Evolutionary conservation across 2,113 vertebrate species (phyloP).

Genomic region (Channa maculata): DNA sequence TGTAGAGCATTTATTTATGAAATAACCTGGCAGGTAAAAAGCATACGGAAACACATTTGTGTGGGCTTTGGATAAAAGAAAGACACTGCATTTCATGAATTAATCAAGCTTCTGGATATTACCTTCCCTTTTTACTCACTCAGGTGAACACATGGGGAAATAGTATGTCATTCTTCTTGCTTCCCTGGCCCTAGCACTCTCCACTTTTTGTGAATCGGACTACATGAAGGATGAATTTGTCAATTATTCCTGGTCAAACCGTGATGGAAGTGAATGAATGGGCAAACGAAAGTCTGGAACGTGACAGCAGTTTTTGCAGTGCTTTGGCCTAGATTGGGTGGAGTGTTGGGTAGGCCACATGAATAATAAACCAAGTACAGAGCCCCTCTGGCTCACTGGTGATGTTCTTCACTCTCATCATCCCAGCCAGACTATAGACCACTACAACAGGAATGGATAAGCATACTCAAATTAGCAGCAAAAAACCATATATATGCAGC

Average conservation of each 20-base stretch:
- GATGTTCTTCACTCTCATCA: slow-evolving; percentile 71
- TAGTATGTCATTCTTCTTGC: slow-evolving; percentile 54
- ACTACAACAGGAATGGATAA: slow-evolving; percentile 21
- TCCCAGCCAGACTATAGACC: slow-evolving; percentile 39
- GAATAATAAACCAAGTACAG: slow-evolving; percentile 78
- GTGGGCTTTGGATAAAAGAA: slow-evolving; percentile 35
- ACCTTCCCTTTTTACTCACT: slow-evolving; percentile 64
- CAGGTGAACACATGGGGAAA: slow-evolving; percentile 41
- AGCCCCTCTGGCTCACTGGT: slow-evolving; percentile 68
- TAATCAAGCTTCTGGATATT: slow-evolving; percentile 73
- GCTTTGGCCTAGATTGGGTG: slow-evolving; percentile 75
- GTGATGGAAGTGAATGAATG: slow-evolving; percentile 63
- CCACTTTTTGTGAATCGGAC: slow-evolving; percentile 58
- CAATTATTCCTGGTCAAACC: slow-evolving; percentile 38
- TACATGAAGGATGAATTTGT: slow-evolving; percentile 40
- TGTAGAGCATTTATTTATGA: slow-evolving; percentile 56
- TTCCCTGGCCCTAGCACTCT: slow-evolving; percentile 29
- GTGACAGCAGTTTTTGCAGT: slow-evolving; percentile 64
- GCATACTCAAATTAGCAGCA: slow-evolving; percentile 37
- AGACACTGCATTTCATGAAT: slow-evolving; percentile 78
- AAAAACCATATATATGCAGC: slow-evolving; percentile 32
- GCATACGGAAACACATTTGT: slow-evolving; percentile 43
- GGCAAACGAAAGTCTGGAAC: slow-evolving; percentile 55
- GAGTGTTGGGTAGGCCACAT: slow-evolving; percentile 71
- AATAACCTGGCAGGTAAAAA: slow-evolving; percentile 61